Conservation (phyloP, 2,113 vertebrate species). For the Tachycineta bicolor region DNA sequence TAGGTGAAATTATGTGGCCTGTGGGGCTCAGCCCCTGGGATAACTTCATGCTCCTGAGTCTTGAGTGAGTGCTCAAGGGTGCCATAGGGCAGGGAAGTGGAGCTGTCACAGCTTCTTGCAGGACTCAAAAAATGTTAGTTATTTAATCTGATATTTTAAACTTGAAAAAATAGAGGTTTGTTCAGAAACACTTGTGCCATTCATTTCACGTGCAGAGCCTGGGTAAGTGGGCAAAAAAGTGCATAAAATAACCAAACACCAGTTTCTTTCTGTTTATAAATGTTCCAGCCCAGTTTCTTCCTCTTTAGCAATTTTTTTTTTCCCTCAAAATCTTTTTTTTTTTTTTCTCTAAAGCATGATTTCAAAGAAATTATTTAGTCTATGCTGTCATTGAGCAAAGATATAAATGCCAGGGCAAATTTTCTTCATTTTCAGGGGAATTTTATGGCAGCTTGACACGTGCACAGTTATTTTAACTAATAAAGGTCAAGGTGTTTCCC, state of each 20-base stretch:
- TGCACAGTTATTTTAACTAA: slow-evolving; percentile 59
- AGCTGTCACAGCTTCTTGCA: background rate
- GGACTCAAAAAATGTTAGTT: background rate
- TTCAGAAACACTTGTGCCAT: background rate
- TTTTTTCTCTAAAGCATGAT: background rate
- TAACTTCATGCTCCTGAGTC: background rate
- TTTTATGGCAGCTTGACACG: slow-evolving; percentile 41
- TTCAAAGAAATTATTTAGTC: slow-evolving; percentile 38
- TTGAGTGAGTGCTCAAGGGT: accelerated
- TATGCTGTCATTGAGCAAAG: background rate
- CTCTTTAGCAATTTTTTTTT: background rate
- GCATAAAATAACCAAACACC: background rate
- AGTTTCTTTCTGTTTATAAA: background rate
- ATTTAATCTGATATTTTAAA: background rate
- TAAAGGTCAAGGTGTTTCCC: slow-evolving; percentile 66
- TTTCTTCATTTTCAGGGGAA: slow-evolving; percentile 35
- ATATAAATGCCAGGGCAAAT: background rate
- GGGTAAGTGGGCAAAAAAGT: background rate
- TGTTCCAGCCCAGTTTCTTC: background rate
- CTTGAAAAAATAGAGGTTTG: background rate
- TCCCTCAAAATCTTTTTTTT: background rate
- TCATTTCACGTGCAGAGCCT: background rate
- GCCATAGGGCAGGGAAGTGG: accelerated
- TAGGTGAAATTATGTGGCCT: accelerated
- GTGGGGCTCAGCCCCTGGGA: background rate